Evolutionary conservation across 1,140 invertebrate species (phyloP).

Genomic region (Glossosoma conforme): DNA sequence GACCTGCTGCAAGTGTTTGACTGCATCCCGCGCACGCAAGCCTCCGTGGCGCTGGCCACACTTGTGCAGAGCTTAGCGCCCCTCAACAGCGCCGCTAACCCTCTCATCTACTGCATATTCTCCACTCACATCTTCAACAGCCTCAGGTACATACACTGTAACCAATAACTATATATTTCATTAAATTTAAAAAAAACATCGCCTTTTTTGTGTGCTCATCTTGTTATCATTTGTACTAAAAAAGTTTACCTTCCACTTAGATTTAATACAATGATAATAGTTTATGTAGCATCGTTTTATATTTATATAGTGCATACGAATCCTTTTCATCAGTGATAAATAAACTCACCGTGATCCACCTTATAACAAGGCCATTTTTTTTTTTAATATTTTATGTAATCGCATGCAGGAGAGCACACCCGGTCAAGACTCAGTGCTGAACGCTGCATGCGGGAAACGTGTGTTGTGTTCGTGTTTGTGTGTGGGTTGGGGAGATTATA

Average conservation of each 20-base stretch:
- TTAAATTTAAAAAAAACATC: background rate
- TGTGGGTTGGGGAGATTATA: too few relatives aligned
- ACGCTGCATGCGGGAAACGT: too few relatives aligned
- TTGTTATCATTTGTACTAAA: background rate
- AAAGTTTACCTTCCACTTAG: background rate
- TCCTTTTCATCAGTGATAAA: too few relatives aligned
- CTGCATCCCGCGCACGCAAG: slow-evolving; percentile 73
- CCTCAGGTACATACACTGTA: slow-evolving; percentile 62
- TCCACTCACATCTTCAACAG: slow-evolving; percentile 83
- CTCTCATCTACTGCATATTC: slow-evolving; percentile 93
- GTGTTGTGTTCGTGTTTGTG: too few relatives aligned
- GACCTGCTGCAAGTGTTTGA: slow-evolving; percentile 89
- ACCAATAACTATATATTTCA: background rate
- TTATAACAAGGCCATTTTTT: too few relatives aligned
- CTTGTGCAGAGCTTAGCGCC: slow-evolving; percentile 91
- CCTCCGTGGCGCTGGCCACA: slow-evolving; percentile 77
- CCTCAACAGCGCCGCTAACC: slow-evolving; percentile 91
- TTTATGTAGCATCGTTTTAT: too few relatives aligned
- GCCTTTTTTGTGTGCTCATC: background rate
- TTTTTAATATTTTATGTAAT: too few relatives aligned
- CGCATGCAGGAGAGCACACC: too few relatives aligned
- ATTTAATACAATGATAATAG: background rate
- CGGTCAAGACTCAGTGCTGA: too few relatives aligned
- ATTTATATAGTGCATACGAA: too few relatives aligned
- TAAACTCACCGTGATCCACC: too few relatives aligned